Evolutionary conservation across 2,888 invertebrate species (phyloP).

Genomic region (Trisateles emortualis): DNA sequence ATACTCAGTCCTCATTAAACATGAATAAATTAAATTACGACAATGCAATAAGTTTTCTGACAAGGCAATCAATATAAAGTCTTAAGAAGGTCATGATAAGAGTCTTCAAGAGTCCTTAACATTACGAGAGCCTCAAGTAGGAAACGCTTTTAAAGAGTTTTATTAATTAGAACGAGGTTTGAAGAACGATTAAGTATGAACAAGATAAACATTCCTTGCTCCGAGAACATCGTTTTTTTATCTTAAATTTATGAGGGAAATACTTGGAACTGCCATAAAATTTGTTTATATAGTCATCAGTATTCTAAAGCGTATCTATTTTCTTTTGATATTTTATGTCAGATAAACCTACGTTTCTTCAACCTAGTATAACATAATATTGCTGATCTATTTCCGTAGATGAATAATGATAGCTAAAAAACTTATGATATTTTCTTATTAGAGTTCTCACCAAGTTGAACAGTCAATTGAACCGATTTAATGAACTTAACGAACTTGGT

Average conservation of each 20-base stretch:
- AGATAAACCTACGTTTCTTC: not conserved
- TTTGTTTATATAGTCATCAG: slow-evolving; percentile 3
- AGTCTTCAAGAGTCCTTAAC: slow-evolving; percentile 27
- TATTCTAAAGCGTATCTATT: not conserved
- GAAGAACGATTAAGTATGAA: slow-evolving; percentile 28
- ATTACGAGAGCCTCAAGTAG: slow-evolving; percentile 25
- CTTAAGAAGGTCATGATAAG: slow-evolving; percentile 34
- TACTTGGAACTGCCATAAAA: slow-evolving; percentile 18
- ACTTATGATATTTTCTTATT: not conserved
- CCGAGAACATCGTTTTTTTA: slow-evolving; percentile 15
- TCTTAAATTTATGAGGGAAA: slow-evolving; percentile 16
- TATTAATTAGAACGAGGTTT: slow-evolving; percentile 39
- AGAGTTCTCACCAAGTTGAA: slow-evolving; percentile 22
- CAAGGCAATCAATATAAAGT: slow-evolving; percentile 23
- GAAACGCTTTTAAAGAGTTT: slow-evolving; percentile 35
- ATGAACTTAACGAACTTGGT: slow-evolving; percentile 38
- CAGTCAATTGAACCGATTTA: slow-evolving; percentile 41
- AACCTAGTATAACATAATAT: not conserved
- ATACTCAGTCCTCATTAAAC: not conserved
- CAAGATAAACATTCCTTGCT: slow-evolving; percentile 30
- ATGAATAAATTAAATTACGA: slow-evolving; percentile 3
- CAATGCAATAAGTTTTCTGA: slow-evolving; percentile 3
- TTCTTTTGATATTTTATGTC: not conserved
- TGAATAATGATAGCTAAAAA: too few relatives aligned
- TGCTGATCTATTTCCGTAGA: too few relatives aligned